Conservation (phyloP, 2,888 invertebrate genomes). For the Encarsia formosa region DNA sequence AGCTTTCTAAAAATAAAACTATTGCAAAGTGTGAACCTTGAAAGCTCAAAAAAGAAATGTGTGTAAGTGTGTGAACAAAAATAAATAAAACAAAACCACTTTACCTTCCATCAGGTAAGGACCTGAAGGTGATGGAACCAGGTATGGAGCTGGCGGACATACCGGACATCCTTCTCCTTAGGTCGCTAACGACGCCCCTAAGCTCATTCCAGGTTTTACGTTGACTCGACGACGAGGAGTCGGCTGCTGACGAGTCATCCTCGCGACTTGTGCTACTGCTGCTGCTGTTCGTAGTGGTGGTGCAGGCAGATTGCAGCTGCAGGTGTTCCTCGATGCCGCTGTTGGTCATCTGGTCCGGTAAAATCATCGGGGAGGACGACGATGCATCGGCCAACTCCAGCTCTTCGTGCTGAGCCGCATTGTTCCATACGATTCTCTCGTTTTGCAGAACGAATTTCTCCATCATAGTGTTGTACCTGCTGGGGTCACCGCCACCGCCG, state of each 20-base stretch:
- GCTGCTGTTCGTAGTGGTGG: too few species aligned
- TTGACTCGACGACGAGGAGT: too few species aligned
- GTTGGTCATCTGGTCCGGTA: neutral
- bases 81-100: too few species aligned
- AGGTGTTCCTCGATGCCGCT: neutral
- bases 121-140: conserved; percentile 75
- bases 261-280: conserved; percentile 1
- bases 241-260: neutral
- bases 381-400: neutral
- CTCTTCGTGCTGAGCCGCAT: neutral
- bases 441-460: conserved; percentile 11
- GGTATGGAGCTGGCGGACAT: conserved; percentile 75
- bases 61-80: too few species aligned
- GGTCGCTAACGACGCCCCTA: conserved; percentile 73
- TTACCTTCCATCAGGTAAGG: conserved; percentile 67
- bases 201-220: conserved; percentile 72
- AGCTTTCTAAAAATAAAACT: too few species aligned
- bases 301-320: conserved; percentile 1
- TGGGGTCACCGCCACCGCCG: too few species aligned
- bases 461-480: too few species aligned
- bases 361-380: too few species aligned
- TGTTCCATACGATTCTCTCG: conserved; percentile 12
- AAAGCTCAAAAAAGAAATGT: too few species aligned
- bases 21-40: too few species aligned
- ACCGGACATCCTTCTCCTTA: conserved; percentile 72